Base-by-base conservation (phyloP, 1,140 invertebrate genomes). In the Conus ventricosus region DNA sequence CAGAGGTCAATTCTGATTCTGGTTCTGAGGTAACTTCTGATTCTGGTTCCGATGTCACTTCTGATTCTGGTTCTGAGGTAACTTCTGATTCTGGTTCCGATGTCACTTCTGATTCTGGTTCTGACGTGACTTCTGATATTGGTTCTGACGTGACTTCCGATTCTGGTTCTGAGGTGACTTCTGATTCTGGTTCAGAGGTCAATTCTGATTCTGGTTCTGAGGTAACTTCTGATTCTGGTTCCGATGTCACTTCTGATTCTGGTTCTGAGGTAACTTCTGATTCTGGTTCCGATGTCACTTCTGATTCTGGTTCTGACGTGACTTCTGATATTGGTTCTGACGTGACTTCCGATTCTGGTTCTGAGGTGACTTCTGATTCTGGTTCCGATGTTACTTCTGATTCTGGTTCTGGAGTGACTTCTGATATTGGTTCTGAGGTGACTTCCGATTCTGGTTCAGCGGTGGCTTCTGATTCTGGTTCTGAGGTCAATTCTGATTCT, bases 401-500 rank as follows among this genome's bases (percentile, higher is more conserved):
- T 87, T 39, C 39, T 88, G 88, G 81, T 87, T 75, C 80, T 81
- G 80, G 27, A 3, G 80, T 60, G 23, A 67, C 6, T 78, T 75
- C 71, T 23, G 80, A 60, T 81, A n/a, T 67, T 23, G 85, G 86
- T 87, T 84, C 85, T 57, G 86, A 63, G 7, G 63, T n/a, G 11
- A 51, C 23, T 87, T 87, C 85, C 54, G 78, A 51, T 60, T 88
- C 87, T 67, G 88, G 39, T 39, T 39, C 39, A 55, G 86, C 54
- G 10, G 71, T 82, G 8, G 39, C n/a, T 71, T 86, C 87, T 55
- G 91, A 80, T 87, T 88, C 87, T 39, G 90, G 87, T 88, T 85
- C 71, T 27, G 57, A 51, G 11, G 51, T 39, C 13, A 55, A 20
- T 81, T 84, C 76, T 51, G 85, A 82, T 87, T 39, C 39, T 88